Percentiles rank a stretch among this genome's conserved stretches.
phyloP scores from a whole-genome alignment of 1,140 invertebrate genomes.

The Pseudobourletiella spinata region DNA sequence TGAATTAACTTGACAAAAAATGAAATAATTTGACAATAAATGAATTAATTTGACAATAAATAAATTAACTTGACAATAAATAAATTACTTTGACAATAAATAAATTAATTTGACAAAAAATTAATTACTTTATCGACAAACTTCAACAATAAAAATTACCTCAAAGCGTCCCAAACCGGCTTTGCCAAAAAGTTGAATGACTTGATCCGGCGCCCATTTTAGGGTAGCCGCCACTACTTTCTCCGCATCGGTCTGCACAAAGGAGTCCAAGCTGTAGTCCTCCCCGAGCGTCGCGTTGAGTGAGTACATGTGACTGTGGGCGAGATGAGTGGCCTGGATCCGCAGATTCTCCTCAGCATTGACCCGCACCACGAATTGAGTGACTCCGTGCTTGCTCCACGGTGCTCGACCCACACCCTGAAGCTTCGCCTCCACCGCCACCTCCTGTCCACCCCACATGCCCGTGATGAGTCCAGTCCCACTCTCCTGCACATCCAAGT shows the following conservation, averaged over 20 bases:
- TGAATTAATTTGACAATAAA: too few species aligned
- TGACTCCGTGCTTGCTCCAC: constrained; percentile 3
- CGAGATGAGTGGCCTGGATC: constrained; percentile 11
- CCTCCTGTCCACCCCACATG: neutral
- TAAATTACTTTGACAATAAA: too few species aligned
- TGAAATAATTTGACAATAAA: too few species aligned
- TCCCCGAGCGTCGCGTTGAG: constrained; percentile 19
- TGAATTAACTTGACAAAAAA: too few species aligned
- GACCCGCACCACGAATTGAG: constrained; percentile 4
- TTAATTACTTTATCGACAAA: too few species aligned
- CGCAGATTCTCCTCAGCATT: constrained; percentile 3
- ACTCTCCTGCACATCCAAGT: constrained; percentile 9
- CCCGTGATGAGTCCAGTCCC: constrained; percentile 15
- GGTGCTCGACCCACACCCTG: neutral
- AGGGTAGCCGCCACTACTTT: constrained; percentile 1
- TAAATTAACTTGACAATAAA: too few species aligned
- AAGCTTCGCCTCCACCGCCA: constrained; percentile 13
- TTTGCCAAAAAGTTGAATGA: constrained; percentile 9
- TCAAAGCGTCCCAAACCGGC: constrained; percentile 8
- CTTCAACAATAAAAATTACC: too few species aligned
- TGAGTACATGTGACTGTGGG: constrained; percentile 4
- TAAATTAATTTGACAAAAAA: too few species aligned
- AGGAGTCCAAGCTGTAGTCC: constrained; percentile 9
- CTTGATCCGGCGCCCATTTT: neutral
- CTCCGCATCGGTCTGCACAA: constrained; percentile 1